These are phyloP conservation scores for Microcebus ravelobensis DNA, from an alignment of 2,113 vertebrate genomes.

Conservation along the genomic window DNA sequence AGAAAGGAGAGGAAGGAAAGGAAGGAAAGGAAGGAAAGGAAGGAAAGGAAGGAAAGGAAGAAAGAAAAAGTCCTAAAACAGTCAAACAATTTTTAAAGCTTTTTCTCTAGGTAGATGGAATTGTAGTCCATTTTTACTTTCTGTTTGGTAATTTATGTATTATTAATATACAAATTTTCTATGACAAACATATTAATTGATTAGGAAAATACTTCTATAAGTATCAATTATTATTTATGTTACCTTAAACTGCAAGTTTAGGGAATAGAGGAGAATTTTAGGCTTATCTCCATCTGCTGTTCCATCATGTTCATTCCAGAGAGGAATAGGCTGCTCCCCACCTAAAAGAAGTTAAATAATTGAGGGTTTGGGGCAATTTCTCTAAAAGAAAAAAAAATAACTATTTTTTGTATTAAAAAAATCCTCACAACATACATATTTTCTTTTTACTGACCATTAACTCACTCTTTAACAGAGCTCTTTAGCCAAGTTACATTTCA, in stretches of 20 bases:
- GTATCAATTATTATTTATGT: neutral
- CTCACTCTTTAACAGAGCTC: neutral
- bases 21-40: too few relatives aligned
- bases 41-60: too few relatives aligned
- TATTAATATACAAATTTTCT: neutral
- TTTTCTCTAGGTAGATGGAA: neutral
- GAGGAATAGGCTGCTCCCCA: constrained; percentile 97
- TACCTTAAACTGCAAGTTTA: constrained; percentile 98
- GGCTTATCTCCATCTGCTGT: constrained; percentile 97
- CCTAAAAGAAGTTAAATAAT: constrained; percentile 84
- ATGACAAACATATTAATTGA: neutral
- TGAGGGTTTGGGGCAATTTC: neutral
- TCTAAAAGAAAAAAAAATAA: neutral
- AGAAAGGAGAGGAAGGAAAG: too few relatives aligned
- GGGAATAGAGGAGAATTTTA: constrained; percentile 97
- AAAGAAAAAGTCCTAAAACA: neutral
- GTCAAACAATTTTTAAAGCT: neutral
- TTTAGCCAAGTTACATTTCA: neutral
- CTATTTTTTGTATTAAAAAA: neutral
- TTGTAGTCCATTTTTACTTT: constrained; percentile 39
- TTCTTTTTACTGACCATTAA: neutral
- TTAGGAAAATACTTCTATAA: neutral
- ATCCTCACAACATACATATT: neutral
- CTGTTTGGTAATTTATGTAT: neutral
- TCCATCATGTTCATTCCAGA: constrained; percentile 98